Percentiles rank a stretch among this genome's conserved stretches.
These are phyloP conservation scores for Poicephalus gulielmi DNA, from an alignment of 2,113 vertebrate species.

Conservation along the genomic window DNA sequence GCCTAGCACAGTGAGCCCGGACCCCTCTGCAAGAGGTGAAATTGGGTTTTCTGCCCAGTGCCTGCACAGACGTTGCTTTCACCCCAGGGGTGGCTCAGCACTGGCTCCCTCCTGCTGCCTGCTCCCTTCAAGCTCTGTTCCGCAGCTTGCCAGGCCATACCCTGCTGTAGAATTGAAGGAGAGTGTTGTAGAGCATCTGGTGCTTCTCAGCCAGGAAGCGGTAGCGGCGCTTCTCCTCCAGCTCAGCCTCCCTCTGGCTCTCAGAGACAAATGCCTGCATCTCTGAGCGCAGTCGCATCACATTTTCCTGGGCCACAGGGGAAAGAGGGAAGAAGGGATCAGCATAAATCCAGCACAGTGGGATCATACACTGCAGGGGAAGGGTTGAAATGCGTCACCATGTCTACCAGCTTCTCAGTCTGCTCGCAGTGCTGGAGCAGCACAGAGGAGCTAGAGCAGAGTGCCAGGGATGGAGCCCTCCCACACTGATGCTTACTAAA, in stretches of 20 bases:
- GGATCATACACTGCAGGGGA: not conserved
- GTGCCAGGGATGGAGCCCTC: not conserved
- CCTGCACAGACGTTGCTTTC: not conserved
- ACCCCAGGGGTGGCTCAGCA: not conserved
- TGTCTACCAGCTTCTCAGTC: not conserved
- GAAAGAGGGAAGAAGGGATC: not conserved
- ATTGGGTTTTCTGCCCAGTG: not conserved
- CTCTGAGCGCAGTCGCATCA: constrained; percentile 77
- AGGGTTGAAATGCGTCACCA: fast-evolving
- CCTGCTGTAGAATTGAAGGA: constrained; percentile 78
- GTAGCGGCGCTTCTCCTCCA: constrained; percentile 92
- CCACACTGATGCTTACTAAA: not conserved
- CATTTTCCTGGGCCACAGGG: constrained; percentile 66
- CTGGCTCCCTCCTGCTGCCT: not conserved
- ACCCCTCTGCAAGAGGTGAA: not conserved
- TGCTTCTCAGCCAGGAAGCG: constrained; percentile 96
- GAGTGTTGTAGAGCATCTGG: constrained; percentile 77
- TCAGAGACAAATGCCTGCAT: constrained; percentile 83
- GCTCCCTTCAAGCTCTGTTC: not conserved
- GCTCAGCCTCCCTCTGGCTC: constrained; percentile 84
- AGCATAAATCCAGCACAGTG: not conserved
- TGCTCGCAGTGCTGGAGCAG: not conserved
- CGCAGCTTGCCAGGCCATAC: not conserved
- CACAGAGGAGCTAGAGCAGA: not conserved
- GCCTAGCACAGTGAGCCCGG: not conserved